phyloP scores from a whole-genome alignment of 2,113 vertebrate genomes.

The Petaurus breviceps region DNA sequence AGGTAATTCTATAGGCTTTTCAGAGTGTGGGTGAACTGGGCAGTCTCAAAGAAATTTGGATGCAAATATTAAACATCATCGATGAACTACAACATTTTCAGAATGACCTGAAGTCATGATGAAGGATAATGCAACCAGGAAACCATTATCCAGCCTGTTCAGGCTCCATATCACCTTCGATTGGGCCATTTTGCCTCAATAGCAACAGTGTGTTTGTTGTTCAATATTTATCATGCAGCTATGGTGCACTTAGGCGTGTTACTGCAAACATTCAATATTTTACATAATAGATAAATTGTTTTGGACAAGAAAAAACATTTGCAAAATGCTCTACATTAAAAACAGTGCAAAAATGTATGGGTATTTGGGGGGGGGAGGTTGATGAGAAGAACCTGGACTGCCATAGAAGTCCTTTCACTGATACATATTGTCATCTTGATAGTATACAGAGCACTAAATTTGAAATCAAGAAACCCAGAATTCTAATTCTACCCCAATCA shows the following conservation, averaged over 20 bases:
- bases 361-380: background rate
- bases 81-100: background rate
- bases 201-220: background rate
- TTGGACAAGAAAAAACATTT: background rate
- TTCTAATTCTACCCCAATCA: background rate
- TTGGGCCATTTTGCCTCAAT: background rate
- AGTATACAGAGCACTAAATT: background rate
- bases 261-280: background rate
- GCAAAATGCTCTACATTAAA: background rate
- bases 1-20: constrained; percentile 8
- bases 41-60: background rate
- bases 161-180: background rate
- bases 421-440: background rate
- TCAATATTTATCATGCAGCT: background rate
- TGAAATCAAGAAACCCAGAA: background rate
- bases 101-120: background rate
- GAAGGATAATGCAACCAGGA: background rate
- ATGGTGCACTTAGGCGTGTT: background rate
- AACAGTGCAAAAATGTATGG: background rate
- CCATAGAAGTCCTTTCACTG: background rate
- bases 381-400: background rate
- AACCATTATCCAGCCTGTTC: background rate
- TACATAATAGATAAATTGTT: background rate
- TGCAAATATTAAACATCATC: background rate
- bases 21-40: background rate